These are phyloP conservation scores for Formica aserva DNA, from an alignment of 2,888 invertebrate species.

Conservation along the genomic window DNA sequence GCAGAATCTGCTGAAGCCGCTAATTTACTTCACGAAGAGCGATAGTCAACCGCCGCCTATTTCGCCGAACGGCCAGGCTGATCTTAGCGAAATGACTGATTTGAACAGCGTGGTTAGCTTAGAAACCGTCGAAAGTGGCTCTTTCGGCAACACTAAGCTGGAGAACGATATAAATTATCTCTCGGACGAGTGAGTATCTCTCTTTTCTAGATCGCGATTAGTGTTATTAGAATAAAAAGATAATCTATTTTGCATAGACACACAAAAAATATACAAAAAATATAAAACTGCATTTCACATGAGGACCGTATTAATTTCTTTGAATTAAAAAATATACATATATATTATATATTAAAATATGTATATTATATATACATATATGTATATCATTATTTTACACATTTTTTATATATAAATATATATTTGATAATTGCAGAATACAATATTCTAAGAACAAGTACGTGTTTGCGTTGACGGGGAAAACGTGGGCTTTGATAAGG, in stretches of 20 bases:
- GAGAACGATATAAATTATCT: conserved; percentile 81
- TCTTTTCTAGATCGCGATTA: not conserved
- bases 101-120: conserved; percentile 89
- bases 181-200: conserved; percentile 80
- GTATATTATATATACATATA: not conserved
- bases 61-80: conserved; percentile 77
- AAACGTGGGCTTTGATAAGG: conserved; percentile 91
- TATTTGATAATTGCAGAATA: conserved; percentile 69
- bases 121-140: conserved; percentile 88
- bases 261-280: too few species aligned
- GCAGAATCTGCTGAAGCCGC: conserved; percentile 85
- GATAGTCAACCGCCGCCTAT: conserved; percentile 81
- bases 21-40: conserved; percentile 87
- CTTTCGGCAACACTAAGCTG: conserved; percentile 78
- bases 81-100: conserved; percentile 86
- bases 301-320: too few species aligned
- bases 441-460: conserved; percentile 81
- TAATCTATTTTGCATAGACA: not conserved
- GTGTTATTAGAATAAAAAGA: not conserved
- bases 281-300: too few species aligned
- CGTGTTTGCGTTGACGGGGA: conserved; percentile 87
- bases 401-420: not conserved
- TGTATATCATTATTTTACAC: not conserved
- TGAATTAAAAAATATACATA: too few species aligned
- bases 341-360: too few species aligned